Conservation (phyloP, 2,888 invertebrate genomes). For the Agonum fuliginosum region DNA sequence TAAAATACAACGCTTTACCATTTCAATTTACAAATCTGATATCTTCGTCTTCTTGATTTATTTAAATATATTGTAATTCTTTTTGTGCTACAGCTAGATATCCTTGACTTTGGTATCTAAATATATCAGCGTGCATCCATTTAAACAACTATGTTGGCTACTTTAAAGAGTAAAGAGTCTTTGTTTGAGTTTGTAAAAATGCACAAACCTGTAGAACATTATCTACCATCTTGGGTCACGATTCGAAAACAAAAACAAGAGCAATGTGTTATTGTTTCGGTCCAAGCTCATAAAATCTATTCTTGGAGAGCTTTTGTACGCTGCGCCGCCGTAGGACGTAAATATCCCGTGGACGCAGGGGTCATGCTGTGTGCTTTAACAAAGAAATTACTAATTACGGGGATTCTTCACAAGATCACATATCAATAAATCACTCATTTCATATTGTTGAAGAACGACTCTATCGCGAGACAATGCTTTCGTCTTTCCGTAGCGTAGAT, state of each 20-base stretch:
- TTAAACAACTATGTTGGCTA: constrained; percentile 37
- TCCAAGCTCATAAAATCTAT: constrained; percentile 49
- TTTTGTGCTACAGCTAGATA: background rate
- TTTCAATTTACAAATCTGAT: constrained; percentile 43
- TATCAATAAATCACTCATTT: constrained; percentile 6
- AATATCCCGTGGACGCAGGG: constrained; percentile 1
- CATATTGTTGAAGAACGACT: too few relatives aligned
- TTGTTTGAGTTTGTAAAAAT: constrained; percentile 42
- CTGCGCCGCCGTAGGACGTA: background rate
- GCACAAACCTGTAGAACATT: constrained; percentile 40
- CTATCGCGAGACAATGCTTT: too few relatives aligned
- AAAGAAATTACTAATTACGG: constrained; percentile 27
- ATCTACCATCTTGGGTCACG: constrained; percentile 59
- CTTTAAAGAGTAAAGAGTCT: constrained; percentile 29
- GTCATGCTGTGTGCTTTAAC: background rate
- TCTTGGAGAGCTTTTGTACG: constrained; percentile 7
- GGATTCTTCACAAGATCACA: constrained; percentile 2
- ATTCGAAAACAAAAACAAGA: constrained; percentile 59
- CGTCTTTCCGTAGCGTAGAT: too few relatives aligned
- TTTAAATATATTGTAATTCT: constrained; percentile 15
- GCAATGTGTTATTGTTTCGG: constrained; percentile 57
- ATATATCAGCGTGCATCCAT: constrained; percentile 26
- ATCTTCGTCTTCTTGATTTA: background rate
- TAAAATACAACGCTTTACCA: constrained; percentile 10
- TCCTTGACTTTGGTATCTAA: constrained; percentile 39